Evolutionary conservation across 2,888 invertebrate genomes (phyloP).

Genomic region (Phytoseiulus persimilis): DNA sequence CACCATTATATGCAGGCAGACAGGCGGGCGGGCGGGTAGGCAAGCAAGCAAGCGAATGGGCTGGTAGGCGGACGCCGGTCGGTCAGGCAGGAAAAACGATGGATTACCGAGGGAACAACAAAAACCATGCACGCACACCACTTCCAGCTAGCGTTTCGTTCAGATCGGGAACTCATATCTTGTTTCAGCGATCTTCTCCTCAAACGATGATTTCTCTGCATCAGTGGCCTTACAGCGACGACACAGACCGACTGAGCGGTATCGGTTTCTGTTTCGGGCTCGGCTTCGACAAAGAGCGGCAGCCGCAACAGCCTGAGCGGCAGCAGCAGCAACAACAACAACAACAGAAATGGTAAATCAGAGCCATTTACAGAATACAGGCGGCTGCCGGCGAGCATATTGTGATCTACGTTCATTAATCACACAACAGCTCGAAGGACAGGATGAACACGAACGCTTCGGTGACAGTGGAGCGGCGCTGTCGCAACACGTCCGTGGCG

Average conservation of each 20-base stretch:
- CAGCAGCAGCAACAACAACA: too few species aligned
- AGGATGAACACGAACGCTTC: conserved; percentile 5
- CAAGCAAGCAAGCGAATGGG: too few species aligned
- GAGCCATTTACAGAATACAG: background rate
- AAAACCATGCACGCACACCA: background rate
- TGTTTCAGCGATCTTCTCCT: background rate
- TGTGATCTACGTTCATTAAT: background rate
- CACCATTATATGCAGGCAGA: background rate
- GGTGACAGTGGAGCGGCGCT: background rate
- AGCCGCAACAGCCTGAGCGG: background rate
- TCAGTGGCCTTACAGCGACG: background rate
- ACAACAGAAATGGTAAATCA: background rate
- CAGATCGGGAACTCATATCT: background rate
- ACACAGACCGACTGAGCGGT: background rate
- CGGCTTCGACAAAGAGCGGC: background rate
- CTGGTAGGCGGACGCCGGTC: background rate
- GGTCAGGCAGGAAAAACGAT: background rate
- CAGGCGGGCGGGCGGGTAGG: too few species aligned
- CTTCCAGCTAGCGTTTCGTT: background rate
- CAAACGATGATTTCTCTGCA: background rate
- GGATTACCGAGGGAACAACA: background rate
- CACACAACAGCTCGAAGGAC: background rate
- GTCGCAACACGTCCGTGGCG: background rate
- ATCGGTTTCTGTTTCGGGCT: background rate
- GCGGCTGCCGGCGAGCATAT: background rate